Evolutionary conservation across 2,797 vertebrate genomes (phyloP), one percentile per base, ranked within the genome.

Genomic region (Mormyrops boulengeri): DNA sequence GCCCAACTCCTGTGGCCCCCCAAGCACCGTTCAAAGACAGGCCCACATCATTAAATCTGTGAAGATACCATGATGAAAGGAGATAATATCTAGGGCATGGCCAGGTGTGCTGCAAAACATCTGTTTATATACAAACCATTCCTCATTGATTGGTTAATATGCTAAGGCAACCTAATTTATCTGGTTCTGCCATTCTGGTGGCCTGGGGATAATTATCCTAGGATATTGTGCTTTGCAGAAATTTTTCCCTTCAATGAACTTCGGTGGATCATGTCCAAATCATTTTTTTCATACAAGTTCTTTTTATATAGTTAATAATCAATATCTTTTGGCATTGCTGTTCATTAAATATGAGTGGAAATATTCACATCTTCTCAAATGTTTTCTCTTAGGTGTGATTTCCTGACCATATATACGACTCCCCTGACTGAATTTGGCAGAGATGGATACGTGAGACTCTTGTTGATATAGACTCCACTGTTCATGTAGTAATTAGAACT

Each of bases 91-190:
- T 85, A 44, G 50, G 44, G 84, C 49, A 85, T 44, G 44, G n/a
- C 3, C 11, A 50, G 30, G 50, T 89, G 38, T 44, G 34, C 73
- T 57, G 50, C 34, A 88, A 88, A 73, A 49, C 38, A 41, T 89
- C 69, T 82, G 69, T 38, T 84, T 38, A 9, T 62, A 53, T 41
- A 85, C n/a, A 85, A 89, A 89, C 8, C 38, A 77, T 19, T 85
- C 69, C 8, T 52, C 34, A 89, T 89, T 62, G 88, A 84, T 85
- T 89, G 55, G 88, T 57, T 60, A 84, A 84, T n/a, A 50, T 62
- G 26, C 50, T 82, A 60, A 85, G 88, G 77, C 77, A 62, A 62
- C 41, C 77, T 89, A 77, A 62, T 62, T 85, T 60, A 89, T 84
- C 52, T 55, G 38, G 22, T 82, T 85, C 82, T 62, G 34, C 38